Percentiles rank a stretch among this genome's conserved stretches.
These are phyloP conservation scores for Ataeniobius toweri DNA, from an alignment of 2,797 vertebrate species.

Conservation along the genomic window DNA sequence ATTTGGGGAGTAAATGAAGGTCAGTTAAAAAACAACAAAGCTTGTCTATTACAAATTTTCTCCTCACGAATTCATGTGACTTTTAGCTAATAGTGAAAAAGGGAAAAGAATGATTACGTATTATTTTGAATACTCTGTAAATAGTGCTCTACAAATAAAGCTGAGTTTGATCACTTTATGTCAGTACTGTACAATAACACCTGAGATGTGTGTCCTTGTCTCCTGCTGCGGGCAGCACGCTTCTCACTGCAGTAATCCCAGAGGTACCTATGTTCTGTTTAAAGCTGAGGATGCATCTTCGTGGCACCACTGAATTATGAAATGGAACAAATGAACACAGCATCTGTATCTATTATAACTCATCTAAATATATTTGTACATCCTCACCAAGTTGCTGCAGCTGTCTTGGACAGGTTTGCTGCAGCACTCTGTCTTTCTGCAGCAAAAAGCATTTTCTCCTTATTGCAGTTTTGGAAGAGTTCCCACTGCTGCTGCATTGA, in stretches of 20 bases:
- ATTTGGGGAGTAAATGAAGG: not conserved
- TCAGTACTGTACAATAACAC: constrained; percentile 6
- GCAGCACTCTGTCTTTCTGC: constrained; percentile 63
- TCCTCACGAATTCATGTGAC: not conserved
- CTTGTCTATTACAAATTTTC: not conserved
- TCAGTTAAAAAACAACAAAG: not conserved
- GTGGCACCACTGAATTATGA: constrained; percentile 17
- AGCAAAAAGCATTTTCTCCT: constrained; percentile 54
- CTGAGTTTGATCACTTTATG: not conserved
- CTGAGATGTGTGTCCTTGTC: constrained; percentile 46
- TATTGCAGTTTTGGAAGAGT: constrained; percentile 78
- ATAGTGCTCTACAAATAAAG: not conserved
- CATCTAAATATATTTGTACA: not conserved
- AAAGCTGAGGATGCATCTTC: constrained; percentile 29
- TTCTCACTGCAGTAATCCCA: constrained; percentile 71
- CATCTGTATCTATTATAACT: constrained; percentile 5
- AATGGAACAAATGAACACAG: not conserved
- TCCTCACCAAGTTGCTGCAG: constrained; percentile 13
- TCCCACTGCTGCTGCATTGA: constrained; percentile 81
- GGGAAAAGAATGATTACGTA: not conserved
- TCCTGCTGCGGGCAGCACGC: constrained; percentile 48
- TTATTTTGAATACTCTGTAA: not conserved
- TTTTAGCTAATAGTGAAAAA: not conserved
- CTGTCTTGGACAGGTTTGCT: constrained; percentile 52
- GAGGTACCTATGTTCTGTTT: constrained; percentile 44